Evolutionary conservation across 2,888 invertebrate species (phyloP).

Genomic region (Eutolmus rufibarbis): DNA sequence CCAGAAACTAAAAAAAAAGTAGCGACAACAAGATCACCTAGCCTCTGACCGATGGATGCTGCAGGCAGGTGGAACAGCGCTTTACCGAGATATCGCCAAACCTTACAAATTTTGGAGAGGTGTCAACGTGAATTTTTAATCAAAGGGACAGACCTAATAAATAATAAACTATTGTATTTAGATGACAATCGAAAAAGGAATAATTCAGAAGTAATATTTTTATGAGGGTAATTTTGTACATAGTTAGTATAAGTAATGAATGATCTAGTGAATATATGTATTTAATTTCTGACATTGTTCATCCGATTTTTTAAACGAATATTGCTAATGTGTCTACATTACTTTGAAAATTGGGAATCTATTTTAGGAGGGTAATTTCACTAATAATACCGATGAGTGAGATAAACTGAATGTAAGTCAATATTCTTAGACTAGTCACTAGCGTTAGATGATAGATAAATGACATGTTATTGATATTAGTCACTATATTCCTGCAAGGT

Average conservation of each 20-base stretch:
- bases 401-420: constrained; percentile 47
- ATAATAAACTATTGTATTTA: constrained; percentile 45
- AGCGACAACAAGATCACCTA: not conserved
- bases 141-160: constrained; percentile 25
- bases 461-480: constrained; percentile 32
- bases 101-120: constrained; percentile 5
- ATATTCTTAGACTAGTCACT: constrained; percentile 27
- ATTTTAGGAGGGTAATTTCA: constrained; percentile 24
- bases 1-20: not conserved
- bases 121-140: not conserved
- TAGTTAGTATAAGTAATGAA: not conserved
- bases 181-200: constrained; percentile 46
- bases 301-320: constrained; percentile 29
- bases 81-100: not conserved
- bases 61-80: not conserved
- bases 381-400: constrained; percentile 45
- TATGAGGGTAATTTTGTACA: constrained; percentile 35
- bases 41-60: not conserved
- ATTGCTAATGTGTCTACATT: constrained; percentile 29
- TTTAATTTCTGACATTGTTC: constrained; percentile 24
- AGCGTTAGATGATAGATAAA: not conserved
- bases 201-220: constrained; percentile 42
- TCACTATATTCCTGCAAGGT: constrained; percentile 27
- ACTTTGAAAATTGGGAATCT: constrained; percentile 24
- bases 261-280: constrained; percentile 4